Base-by-base conservation (phyloP, 2,888 invertebrate genomes). In the Hypolimnas misippus region DNA sequence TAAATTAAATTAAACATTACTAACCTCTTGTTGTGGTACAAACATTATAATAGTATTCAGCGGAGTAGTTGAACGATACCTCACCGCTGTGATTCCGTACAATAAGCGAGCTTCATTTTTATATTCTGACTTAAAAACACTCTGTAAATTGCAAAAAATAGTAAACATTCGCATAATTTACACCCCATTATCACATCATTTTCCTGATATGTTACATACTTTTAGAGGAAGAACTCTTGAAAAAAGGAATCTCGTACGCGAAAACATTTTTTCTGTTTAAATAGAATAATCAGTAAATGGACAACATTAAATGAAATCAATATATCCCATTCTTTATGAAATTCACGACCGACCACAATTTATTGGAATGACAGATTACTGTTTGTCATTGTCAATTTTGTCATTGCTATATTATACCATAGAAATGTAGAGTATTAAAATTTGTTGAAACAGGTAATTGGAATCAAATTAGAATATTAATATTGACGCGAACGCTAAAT, bases 1-100 rank as follows among this genome's bases (percentile, higher is more conserved):
- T n/a, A n/a, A n/a, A 38, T n/a, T 12, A n/a, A 4, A 12, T n/a
- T 12, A 38, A n/a, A n/a, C 35, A 12, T 19, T 46, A 60, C 76
- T 74, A 76, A 96, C 98, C 94, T 99, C 99, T 93, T 99, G 99
- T 86, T 99, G 99, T 3, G 99, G 99, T 19, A 99, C 99, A 93
- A 99, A 99, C 95, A 99, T 96, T 61, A 99, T 91, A 66, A 97
- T 92, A 6, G 98, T 98, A 89, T 99, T 99, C 49, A 98, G 86
- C 0, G 98, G 98, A 7, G 96, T 96, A 16, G 94, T 93, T 7
- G 94, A 93, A 33, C 92, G 86, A 74, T 79, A 73, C 76, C 92
- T 82, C 33, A 82, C 74, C 33, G 84, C 70, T 65, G 86, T 77
- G 60, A 91, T 79, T 63, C 84, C 82, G 65, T 85, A 89, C 38